Base-by-base conservation (phyloP, 2,888 invertebrate species). In the Nomada lathburiana region DNA sequence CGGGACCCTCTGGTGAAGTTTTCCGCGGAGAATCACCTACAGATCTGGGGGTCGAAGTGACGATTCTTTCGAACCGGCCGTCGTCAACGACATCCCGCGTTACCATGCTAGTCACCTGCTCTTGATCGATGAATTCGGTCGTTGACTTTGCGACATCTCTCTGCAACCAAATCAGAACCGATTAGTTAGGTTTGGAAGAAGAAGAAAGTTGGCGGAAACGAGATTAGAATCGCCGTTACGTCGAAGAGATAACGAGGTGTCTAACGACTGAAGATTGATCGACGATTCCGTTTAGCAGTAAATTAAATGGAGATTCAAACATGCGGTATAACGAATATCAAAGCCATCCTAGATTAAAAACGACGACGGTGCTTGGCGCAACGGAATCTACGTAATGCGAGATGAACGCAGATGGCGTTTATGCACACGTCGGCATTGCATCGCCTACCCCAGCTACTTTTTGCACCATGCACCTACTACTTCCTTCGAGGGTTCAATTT, bases 131-230 rank as follows among this genome's bases (percentile, higher is more conserved):
- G 75, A 92, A 89, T 74, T 91, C 91, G 65, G 76, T 91, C 88
- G 92, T 92, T 83, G 92, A 91, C 77, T 91, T 84, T 77, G 82
- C 89, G 89, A 93, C 93, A 93, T 93, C 92, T 90, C 90, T 92
- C 93, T 93, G 85, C 10, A 29, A 82, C 89, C 70, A 76, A 29
- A 65, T 18, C 7, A 50, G 44, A 50, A 64, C 71, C 42, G 64
- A 52, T 71, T 13, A 20, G 18, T 16, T 11, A 53, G n/a, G n/a
- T 9, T 53, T 2, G 18, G 20, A n/a, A 0, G 18, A 53, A 47
- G 47, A 16, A 16, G 47, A 47, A 16, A 13, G 47, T 16, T 36
- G 9, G 26, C 7, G n/a, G 52, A 52, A 16, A 16, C 11, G n/a
- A 53, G n/a, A 53, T 20, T 20, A 20, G 53, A 20, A 53, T 53